Percentiles rank a stretch among this genome's conserved stretches.
phyloP scores from a whole-genome alignment of 92 coral and sea anemone species.

The Porites evermanni region DNA sequence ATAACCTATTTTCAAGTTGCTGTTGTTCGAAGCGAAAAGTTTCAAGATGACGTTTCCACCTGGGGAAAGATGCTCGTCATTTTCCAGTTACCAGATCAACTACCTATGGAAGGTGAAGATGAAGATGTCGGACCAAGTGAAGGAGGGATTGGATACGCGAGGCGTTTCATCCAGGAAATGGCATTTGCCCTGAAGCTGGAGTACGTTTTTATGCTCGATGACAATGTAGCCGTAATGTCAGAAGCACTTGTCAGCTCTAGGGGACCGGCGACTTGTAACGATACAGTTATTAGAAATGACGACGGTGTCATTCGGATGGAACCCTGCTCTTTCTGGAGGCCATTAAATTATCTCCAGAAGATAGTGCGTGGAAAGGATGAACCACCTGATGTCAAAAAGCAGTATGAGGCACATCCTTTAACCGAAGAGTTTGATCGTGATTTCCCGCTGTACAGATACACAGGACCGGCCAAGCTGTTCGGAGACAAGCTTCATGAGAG shows the following conservation, averaged over 20 bases:
- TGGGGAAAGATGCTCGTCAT: slow-evolving; percentile 57
- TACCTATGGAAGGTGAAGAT: slow-evolving; percentile 15
- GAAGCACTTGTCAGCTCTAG: slow-evolving; percentile 20
- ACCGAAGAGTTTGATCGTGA: background rate
- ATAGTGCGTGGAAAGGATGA: slow-evolving; percentile 16
- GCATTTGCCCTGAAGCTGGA: slow-evolving; percentile 35
- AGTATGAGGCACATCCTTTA: slow-evolving; percentile 29
- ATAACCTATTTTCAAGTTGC: slow-evolving; percentile 25
- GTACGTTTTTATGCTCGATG: slow-evolving; percentile 46
- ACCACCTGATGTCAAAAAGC: background rate
- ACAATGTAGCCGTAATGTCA: slow-evolving; percentile 49
- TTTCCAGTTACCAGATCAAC: slow-evolving; percentile 53
- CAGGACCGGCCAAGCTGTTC: slow-evolving; percentile 51
- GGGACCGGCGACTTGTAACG: background rate
- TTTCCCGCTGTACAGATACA: slow-evolving; percentile 43
- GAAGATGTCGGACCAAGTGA: slow-evolving; percentile 10
- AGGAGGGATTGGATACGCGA: slow-evolving; percentile 57
- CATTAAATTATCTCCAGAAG: slow-evolving; percentile 31
- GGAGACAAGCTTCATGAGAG: slow-evolving; percentile 14
- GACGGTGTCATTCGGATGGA: slow-evolving; percentile 29
- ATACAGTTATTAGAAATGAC: background rate
- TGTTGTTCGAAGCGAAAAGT: slow-evolving; percentile 45
- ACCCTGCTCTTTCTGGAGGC: slow-evolving; percentile 45
- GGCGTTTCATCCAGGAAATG: slow-evolving; percentile 39
- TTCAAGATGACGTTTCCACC: background rate